Evolutionary conservation across 2,113 vertebrate genomes (phyloP), one percentile per base, ranked within the genome.

Genomic region (Hiodon alosoides): DNA sequence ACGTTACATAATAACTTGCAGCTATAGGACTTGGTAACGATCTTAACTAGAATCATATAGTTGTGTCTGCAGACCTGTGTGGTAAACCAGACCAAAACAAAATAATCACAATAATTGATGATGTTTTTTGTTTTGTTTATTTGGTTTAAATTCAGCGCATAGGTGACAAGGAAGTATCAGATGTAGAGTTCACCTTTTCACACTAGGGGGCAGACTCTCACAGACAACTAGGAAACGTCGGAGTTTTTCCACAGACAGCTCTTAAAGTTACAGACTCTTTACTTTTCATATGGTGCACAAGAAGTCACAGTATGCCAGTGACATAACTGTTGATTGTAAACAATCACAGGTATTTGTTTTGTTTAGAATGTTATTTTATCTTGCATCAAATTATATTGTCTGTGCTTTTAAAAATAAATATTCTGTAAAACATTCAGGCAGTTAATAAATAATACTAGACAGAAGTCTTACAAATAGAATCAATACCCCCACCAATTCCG

Each of bases 181-280:
- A 69, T 31, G 60, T 57, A 68, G 52, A 72, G 65, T 64, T 64
- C 17, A 7, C 55, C 61, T 79, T 69, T 57, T n/a, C 71, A 78
- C 83, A 84, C 80, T 67, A 84, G 83, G 76, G 73, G 83, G 81
- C 83, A 83, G 78, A 31, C 64, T 83, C 52, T 74, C 53, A 79
- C 69, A 79, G 8, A 72, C 69, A 50, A 7, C 52, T 58, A 54
- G 46, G 67, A 70, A 47, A 53, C 11, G 51, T 14, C 46, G 7
- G 74, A 54, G n/a, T n/a, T 67, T 57, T 3, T n/a, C 4, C 53
- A 46, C 7, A 47, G 59, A 70, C 51, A 10, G 10, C 16, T 16
- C 74, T 51, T 17, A 67, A 69, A 75, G 14, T 57, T 46, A 17
- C 53, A 57, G 16, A 46, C 52, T 16, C 53, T 54, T 53, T 51